Percentiles rank a stretch among this genome's conserved stretches.
These are phyloP conservation scores for Hyperopisus bebe DNA, from an alignment of 2,113 vertebrate genomes.

Conservation along the genomic window DNA sequence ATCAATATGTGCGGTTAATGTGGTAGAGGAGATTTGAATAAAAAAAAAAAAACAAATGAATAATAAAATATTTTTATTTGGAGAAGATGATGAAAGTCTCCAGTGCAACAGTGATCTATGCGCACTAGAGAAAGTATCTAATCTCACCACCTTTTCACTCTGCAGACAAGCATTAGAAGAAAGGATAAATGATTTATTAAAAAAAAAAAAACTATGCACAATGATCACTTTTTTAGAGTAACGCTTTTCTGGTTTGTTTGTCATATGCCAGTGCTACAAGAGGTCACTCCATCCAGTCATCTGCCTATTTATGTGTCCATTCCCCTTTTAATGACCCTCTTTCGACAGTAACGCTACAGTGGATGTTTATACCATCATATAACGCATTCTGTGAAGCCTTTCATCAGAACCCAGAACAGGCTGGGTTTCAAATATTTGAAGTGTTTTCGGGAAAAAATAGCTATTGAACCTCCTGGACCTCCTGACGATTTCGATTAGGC, in stretches of 20 bases:
- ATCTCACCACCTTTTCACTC: conserved; percentile 67
- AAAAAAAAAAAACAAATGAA: conserved; percentile 42
- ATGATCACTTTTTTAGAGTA: conserved; percentile 66
- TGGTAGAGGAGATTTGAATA: conserved; percentile 40
- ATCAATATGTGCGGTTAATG: conserved; percentile 43
- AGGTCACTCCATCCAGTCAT: conserved; percentile 49
- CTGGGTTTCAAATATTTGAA: conserved; percentile 42
- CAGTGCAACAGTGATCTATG: conserved; percentile 69
- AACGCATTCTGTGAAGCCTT: conserved; percentile 44
- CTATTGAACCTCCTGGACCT: conserved; percentile 37
- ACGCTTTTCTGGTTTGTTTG: conserved; percentile 56
- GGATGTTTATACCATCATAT: conserved; percentile 42
- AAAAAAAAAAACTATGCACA: conserved; percentile 64
- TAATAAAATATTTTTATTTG: conserved; percentile 56
- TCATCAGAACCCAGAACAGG: conserved; percentile 40
- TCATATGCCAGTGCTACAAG: conserved; percentile 56
- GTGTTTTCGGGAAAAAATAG: conserved; percentile 13
- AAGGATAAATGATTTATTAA: conserved; percentile 44
- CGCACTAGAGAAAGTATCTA: conserved; percentile 59
- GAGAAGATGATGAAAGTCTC: conserved; percentile 55
- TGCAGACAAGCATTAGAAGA: conserved; percentile 55
- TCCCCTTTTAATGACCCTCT: conserved; percentile 39
- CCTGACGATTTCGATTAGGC: conserved; percentile 39
- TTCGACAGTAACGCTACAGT: conserved; percentile 8
- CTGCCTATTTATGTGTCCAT: conserved; percentile 43